These are phyloP conservation scores for Diaphora mendica DNA, from an alignment of 2,888 invertebrate genomes.

Conservation along the genomic window DNA sequence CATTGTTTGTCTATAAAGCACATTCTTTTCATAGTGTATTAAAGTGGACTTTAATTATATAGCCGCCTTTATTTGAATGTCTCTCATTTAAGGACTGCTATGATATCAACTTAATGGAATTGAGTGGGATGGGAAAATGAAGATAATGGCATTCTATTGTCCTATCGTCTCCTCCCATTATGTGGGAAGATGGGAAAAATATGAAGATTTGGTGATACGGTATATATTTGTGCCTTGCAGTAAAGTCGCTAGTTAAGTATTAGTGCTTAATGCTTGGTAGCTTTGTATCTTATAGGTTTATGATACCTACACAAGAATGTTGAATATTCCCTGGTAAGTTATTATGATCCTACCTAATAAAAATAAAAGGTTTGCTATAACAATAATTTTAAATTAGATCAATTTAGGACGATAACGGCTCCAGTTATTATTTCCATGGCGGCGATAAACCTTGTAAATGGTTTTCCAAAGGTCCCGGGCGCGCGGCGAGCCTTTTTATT, in stretches of 20 bases:
- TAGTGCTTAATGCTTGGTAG: not conserved
- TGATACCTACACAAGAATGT: conserved; percentile 60
- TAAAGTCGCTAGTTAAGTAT: not conserved
- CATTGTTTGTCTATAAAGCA: not conserved
- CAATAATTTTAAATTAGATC: conserved; percentile 86
- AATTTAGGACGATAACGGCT: conserved; percentile 84
- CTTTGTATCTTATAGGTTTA: conserved; percentile 27
- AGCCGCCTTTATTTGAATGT: not conserved
- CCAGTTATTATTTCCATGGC: conserved; percentile 85
- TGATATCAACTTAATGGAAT: not conserved
- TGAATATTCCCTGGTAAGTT: conserved; percentile 66
- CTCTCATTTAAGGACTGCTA: not conserved
- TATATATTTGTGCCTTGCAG: not conserved
- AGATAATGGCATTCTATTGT: not conserved
- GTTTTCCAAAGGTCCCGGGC: conserved; percentile 83
- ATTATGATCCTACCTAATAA: conserved; percentile 78
- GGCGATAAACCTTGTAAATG: conserved; percentile 85
- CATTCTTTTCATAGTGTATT: not conserved
- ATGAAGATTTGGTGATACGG: not conserved
- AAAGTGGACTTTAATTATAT: not conserved
- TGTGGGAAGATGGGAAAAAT: not conserved
- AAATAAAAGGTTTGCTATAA: conserved; percentile 83
- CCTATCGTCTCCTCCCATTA: not conserved
- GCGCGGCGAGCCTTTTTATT: conserved; percentile 83
- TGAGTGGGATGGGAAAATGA: not conserved